Conservation (phyloP, 2,888 invertebrate genomes). For the Caprella mutica region DNA sequence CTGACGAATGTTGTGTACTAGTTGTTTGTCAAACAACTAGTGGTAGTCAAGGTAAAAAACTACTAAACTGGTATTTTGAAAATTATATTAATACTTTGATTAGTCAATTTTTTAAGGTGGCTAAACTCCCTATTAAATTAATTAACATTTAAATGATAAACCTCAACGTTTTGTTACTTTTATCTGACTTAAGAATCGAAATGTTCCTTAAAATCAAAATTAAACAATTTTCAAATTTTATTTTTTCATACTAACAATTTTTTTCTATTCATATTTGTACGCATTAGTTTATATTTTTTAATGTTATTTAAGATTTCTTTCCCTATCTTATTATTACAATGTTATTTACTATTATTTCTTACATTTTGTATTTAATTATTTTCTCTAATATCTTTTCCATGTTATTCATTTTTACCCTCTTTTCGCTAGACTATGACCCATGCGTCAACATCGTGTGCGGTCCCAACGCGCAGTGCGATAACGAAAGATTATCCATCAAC, state of each 20-base stretch:
- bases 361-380: not conserved
- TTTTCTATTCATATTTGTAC: not conserved
- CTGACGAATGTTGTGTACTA: constrained; percentile 36
- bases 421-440: constrained; percentile 14
- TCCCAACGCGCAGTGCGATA: constrained; percentile 25
- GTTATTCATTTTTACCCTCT: not conserved
- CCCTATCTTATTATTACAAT: not conserved
- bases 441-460: constrained; percentile 30
- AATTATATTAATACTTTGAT: no score
- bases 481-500: not conserved
- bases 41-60: not conserved
- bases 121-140: no score
- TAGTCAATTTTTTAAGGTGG: no score
- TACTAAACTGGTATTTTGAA: not conserved
- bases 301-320: not conserved
- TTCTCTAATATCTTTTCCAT: not conserved
- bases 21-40: constrained; percentile 28
- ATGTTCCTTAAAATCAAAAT: no score
- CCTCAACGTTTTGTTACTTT: no score
- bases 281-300: not conserved
- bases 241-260: not conserved
- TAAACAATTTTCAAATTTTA: no score
- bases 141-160: no score
- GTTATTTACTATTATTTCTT: not conserved
- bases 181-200: no score